These are phyloP conservation scores for Cebus imitator DNA, from an alignment of 2,113 vertebrate genomes.

Conservation along the genomic window DNA sequence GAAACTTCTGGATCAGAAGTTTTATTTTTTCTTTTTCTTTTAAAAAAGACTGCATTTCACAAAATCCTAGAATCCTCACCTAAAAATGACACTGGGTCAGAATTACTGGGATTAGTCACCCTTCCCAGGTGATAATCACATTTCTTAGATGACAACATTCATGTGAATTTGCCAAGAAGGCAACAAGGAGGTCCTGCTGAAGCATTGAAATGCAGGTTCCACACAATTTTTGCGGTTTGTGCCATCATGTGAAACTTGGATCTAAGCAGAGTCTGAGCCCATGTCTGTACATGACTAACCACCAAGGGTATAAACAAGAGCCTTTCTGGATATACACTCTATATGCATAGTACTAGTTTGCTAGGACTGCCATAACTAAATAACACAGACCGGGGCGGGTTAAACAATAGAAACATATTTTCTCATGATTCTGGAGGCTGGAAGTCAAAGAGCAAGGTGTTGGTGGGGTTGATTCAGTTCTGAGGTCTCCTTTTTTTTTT, in stretches of 20 bases:
- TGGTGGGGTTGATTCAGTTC: background rate
- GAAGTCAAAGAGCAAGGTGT: background rate
- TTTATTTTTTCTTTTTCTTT: too few species aligned
- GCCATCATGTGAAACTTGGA: background rate
- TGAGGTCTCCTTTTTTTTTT: background rate
- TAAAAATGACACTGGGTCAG: background rate
- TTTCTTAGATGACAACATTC: background rate
- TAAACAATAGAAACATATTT: background rate
- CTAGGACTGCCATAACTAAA: background rate
- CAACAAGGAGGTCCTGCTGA: background rate
- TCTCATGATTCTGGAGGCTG: background rate
- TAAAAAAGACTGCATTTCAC: background rate
- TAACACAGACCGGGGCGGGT: background rate
- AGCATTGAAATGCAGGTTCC: background rate
- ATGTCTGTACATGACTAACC: background rate
- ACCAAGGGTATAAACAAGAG: background rate
- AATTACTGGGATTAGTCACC: background rate
- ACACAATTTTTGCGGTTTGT: background rate
- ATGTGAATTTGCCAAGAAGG: background rate
- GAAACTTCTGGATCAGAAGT: too few species aligned
- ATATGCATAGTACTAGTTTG: background rate
- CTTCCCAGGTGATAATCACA: background rate
- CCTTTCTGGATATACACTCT: rapidly evolving
- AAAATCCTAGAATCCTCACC: background rate
- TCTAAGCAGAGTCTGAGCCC: background rate